phyloP scores from a whole-genome alignment of 2,888 invertebrate species.

The Zelleria hepariella region DNA sequence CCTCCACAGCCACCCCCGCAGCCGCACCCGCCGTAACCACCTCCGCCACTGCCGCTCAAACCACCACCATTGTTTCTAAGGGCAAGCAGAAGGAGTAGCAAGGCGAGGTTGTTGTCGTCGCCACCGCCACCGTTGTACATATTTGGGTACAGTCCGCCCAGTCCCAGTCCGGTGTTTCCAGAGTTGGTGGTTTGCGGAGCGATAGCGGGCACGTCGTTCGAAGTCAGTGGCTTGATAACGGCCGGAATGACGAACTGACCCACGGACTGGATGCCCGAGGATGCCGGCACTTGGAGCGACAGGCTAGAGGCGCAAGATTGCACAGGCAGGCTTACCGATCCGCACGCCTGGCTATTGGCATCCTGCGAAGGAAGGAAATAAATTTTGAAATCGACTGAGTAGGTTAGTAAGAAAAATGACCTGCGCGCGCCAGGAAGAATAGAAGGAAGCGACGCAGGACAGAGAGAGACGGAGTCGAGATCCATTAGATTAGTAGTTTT shows the following conservation, averaged over 20 bases:
- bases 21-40: too few species aligned
- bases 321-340: too few species aligned
- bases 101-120: constrained; percentile 22
- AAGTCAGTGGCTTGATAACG: constrained; percentile 30
- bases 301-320: too few species aligned
- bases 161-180: background rate
- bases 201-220: constrained; percentile 12
- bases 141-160: constrained; percentile 24
- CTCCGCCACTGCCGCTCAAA: constrained; percentile 9
- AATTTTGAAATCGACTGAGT: too few species aligned
- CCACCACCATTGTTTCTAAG: constrained; percentile 21
- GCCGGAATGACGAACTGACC: constrained; percentile 39
- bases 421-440: too few species aligned
- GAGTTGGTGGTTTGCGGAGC: background rate
- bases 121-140: constrained; percentile 26
- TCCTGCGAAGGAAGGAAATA: background rate
- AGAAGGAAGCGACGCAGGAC: too few species aligned
- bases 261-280: constrained; percentile 7
- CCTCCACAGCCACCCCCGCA: constrained; percentile 12
- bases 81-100: constrained; percentile 37
- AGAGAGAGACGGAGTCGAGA: too few species aligned
- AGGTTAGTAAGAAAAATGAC: too few species aligned
- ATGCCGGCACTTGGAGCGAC: background rate
- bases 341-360: background rate
- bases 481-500: too few species aligned